phyloP scores from a whole-genome alignment of 1,140 invertebrate genomes.

The Anastatus disparis region DNA sequence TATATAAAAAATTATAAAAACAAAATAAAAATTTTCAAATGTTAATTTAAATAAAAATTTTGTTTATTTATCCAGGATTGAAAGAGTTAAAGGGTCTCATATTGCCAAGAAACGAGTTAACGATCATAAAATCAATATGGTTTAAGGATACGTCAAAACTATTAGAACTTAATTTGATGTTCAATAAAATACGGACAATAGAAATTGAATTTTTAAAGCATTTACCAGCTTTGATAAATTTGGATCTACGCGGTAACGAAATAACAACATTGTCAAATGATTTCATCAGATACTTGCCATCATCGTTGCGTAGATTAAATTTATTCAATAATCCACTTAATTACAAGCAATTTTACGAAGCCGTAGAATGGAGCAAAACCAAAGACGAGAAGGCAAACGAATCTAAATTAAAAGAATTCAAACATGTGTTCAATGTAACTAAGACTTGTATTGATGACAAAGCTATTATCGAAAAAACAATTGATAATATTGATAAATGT shows the following conservation, averaged over 20 bases:
- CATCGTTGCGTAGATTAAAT: background rate
- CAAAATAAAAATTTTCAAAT: background rate
- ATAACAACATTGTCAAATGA: background rate
- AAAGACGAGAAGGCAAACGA: slow-evolving; percentile 31
- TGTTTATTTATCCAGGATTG: slow-evolving; percentile 16
- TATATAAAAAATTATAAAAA: background rate
- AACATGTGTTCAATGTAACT: slow-evolving; percentile 20
- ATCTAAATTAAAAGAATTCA: slow-evolving; percentile 3
- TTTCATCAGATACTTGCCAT: slow-evolving; percentile 4
- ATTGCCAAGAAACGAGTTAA: slow-evolving; percentile 27
- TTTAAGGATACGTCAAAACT: slow-evolving; percentile 31
- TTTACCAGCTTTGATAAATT: slow-evolving; percentile 16
- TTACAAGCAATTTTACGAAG: slow-evolving; percentile 2
- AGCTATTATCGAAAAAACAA: slow-evolving; percentile 1
- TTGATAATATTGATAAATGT: slow-evolving; percentile 22
- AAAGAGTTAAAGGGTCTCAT: slow-evolving; percentile 28
- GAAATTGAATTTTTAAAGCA: slow-evolving; percentile 26
- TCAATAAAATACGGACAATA: slow-evolving; percentile 22
- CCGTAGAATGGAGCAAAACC: slow-evolving; percentile 7
- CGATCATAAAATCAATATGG: slow-evolving; percentile 30
- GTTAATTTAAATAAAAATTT: background rate
- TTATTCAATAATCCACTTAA: slow-evolving; percentile 27
- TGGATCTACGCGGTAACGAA: slow-evolving; percentile 37
- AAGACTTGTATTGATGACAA: slow-evolving; percentile 16
- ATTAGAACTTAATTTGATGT: slow-evolving; percentile 8